Conservation (phyloP, 2,797 vertebrate genomes). For the Malacoraja senta region DNA sequence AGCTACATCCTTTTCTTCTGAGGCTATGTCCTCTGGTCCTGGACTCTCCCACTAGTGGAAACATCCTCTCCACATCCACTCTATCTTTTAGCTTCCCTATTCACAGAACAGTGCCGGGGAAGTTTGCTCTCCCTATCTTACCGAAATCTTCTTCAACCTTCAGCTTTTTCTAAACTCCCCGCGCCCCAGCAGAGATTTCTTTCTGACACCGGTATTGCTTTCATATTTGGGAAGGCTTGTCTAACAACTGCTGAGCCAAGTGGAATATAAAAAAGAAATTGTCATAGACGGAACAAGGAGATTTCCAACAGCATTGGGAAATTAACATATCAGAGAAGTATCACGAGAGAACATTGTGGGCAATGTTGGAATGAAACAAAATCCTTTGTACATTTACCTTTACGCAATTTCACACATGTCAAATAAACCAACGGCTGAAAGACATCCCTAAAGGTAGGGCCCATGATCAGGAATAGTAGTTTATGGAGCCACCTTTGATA, state of each 20-base stretch:
- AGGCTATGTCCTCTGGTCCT: too few species aligned
- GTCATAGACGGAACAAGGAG: neutral
- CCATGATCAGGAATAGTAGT: neutral
- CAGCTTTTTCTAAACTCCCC: neutral
- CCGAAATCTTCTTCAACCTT: neutral
- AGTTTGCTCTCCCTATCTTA: neutral
- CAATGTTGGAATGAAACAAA: neutral
- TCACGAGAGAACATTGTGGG: neutral
- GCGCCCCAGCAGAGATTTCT: neutral
- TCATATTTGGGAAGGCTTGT: neutral
- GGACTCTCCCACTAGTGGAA: too few species aligned
- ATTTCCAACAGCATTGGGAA: neutral
- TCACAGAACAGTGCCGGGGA: neutral
- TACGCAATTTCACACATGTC: neutral
- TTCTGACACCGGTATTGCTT: neutral
- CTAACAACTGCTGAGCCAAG: neutral
- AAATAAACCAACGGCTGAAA: neutral
- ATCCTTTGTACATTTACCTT: neutral
- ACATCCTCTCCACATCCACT: too few species aligned
- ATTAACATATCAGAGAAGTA: neutral
- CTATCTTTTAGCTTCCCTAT: neutral
- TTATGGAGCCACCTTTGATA: neutral
- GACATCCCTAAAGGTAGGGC: neutral
- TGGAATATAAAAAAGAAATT: neutral
- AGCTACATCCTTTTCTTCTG: too few species aligned